phyloP scores from a whole-genome alignment of 2,888 invertebrate species.

The Limenitis camilla region DNA sequence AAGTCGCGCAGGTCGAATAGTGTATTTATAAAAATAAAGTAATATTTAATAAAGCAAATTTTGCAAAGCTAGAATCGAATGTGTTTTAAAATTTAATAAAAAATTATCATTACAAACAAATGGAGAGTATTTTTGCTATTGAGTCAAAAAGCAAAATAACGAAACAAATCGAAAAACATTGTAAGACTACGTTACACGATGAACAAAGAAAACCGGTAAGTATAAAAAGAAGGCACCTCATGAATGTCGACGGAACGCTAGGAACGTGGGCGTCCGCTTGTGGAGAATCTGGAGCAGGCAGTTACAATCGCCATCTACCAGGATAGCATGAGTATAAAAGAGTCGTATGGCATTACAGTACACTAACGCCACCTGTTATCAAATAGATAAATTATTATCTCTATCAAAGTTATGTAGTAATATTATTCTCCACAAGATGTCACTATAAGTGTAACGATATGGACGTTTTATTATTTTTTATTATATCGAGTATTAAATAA shows the following conservation, averaged over 20 bases:
- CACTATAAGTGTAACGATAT: background rate
- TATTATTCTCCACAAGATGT: slow-evolving; percentile 22
- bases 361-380: slow-evolving; percentile 33
- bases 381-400: slow-evolving; percentile 22
- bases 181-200: background rate
- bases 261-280: slow-evolving; percentile 61
- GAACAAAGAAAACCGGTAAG: background rate
- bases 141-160: too few relatives aligned
- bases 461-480: too few relatives aligned
- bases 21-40: too few relatives aligned
- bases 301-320: slow-evolving; percentile 71
- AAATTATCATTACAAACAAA: too few relatives aligned
- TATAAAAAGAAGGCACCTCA: slow-evolving; percentile 16
- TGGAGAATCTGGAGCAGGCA: slow-evolving; percentile 74
- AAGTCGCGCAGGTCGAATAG: too few relatives aligned
- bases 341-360: background rate
- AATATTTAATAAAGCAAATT: too few relatives aligned
- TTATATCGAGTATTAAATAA: too few relatives aligned
- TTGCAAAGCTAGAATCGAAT: too few relatives aligned
- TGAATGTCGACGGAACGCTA: slow-evolving; percentile 53
- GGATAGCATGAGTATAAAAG: slow-evolving; percentile 38
- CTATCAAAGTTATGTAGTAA: background rate
- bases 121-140: too few relatives aligned
- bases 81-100: too few relatives aligned
- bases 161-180: too few relatives aligned